Evolutionary conservation across 2,113 vertebrate genomes (phyloP), one percentile per base, ranked within the genome.

Genomic region (Trochalopteron elliotii): DNA sequence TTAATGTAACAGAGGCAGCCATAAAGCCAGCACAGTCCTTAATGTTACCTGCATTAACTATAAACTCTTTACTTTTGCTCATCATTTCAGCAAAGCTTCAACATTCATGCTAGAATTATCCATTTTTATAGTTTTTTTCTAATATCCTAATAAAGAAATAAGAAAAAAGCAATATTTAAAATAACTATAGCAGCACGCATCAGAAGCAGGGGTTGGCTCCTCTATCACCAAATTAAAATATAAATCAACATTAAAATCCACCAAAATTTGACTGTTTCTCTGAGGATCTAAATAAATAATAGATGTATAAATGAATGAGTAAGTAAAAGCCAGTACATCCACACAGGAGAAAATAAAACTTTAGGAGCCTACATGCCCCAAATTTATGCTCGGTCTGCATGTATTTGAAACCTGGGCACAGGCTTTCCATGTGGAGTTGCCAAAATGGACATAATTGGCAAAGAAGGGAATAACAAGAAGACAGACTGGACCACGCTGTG

Each of bases 401-500:
- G 10, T 7, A 4, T 68, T 72, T 81, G 33, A 76, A 87, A 45
- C 2, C 21, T 40, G 15, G 27, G 27, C 40, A 78, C 12, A 72
- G 15, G n/a, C 31, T 70, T 82, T 70, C 74, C 69, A 53, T 3
- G 22, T 22, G 12, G 50, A 69, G 15, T 30, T 39, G 12, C 5
- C 14, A 22, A 71, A 65, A 47, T 0, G 2, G 52, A 33, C 27
- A 19, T 2, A 18, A 24, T 4, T 61, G 20, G 31, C 17, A 56
- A 70, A 42, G 23, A 55, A 56, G 18, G 11, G 15, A 74, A 14
- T 6, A 27, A 33, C 23, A 52, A 81, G 12, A 59, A 68, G 10
- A 53, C 53, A 81, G 33, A 15, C 5, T 59, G 39, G 42, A 72
- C 14, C 10, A 15, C 0, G 0, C 15, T 77, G 10, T 8, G 37